Conservation (phyloP, 2,888 invertebrate genomes). For the Thelaira solivaga region DNA sequence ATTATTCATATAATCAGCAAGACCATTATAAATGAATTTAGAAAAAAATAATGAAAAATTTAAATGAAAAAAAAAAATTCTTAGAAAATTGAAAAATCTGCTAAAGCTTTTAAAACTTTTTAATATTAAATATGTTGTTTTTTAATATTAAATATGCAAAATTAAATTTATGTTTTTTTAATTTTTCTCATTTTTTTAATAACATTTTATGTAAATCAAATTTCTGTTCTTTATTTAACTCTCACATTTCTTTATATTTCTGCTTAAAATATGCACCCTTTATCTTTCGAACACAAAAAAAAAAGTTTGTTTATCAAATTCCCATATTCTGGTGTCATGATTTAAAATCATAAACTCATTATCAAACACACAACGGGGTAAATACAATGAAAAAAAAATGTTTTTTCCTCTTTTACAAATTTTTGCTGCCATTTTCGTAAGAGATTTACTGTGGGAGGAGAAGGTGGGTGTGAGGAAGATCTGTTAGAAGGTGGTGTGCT, state of each 20-base stretch:
- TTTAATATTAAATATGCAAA: conserved; percentile 39
- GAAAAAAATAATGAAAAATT: background rate
- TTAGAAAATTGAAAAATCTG: background rate
- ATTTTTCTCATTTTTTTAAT: conserved; percentile 51
- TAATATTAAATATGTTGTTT: background rate
- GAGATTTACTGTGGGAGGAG: conserved; percentile 18
- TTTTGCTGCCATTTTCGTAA: conserved; percentile 1
- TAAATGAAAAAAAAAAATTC: background rate
- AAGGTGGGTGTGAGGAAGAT: conserved; percentile 25
- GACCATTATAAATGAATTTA: too few relatives aligned
- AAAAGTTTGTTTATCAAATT: conserved; percentile 31
- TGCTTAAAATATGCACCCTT: conserved; percentile 56
- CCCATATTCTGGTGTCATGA: conserved; percentile 46
- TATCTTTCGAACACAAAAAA: too few relatives aligned
- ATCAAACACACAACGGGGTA: conserved; percentile 33
- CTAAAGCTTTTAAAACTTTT: background rate
- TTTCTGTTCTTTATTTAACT: conserved; percentile 42
- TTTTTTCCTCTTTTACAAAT: background rate
- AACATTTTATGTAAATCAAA: conserved; percentile 58
- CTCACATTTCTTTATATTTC: conserved; percentile 30
- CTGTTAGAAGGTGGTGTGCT: conserved; percentile 1
- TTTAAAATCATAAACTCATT: conserved; percentile 60
- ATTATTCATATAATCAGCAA: conserved; percentile 24
- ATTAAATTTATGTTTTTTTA: conserved; percentile 22
- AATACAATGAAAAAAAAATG: too few relatives aligned